Conservation (phyloP, 2,113 vertebrate species). For the Caloenas nicobarica region DNA sequence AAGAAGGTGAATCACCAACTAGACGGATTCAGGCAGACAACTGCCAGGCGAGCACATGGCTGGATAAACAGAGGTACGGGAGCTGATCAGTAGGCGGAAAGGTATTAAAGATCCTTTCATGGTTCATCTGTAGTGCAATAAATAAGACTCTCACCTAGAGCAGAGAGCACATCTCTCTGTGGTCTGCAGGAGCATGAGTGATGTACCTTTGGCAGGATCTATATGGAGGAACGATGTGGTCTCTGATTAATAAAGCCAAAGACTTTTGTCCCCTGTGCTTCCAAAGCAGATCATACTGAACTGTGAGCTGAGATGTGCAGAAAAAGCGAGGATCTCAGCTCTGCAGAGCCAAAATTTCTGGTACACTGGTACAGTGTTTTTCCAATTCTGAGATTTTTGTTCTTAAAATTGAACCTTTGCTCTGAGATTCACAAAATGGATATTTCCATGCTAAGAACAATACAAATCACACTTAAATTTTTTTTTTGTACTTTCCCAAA, state of each 20-base stretch:
- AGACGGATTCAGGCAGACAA: not conserved
- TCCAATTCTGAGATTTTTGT: not conserved
- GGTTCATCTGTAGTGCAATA: not conserved
- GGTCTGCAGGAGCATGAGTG: not conserved
- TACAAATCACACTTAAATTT: not conserved
- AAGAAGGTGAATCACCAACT: not conserved
- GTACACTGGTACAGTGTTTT: not conserved
- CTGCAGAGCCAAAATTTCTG: not conserved
- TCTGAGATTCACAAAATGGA: not conserved
- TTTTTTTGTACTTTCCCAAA: not conserved
- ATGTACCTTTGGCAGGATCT: not conserved
- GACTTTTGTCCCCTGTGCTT: not conserved
- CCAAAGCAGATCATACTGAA: not conserved
- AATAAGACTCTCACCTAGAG: not conserved
- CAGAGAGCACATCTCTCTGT: not conserved
- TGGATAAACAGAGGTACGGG: not conserved
- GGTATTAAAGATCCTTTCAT: not conserved
- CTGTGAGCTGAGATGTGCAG: not conserved
- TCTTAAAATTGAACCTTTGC: not conserved
- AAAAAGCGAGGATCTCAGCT: not conserved
- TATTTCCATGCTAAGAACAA: not conserved
- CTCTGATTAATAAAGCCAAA: not conserved
- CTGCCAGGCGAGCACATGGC: not conserved
- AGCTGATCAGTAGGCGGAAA: not conserved
- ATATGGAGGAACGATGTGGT: not conserved